phyloP scores from a whole-genome alignment of 2,888 invertebrate genomes.

The Oscheius sp. region DNA sequence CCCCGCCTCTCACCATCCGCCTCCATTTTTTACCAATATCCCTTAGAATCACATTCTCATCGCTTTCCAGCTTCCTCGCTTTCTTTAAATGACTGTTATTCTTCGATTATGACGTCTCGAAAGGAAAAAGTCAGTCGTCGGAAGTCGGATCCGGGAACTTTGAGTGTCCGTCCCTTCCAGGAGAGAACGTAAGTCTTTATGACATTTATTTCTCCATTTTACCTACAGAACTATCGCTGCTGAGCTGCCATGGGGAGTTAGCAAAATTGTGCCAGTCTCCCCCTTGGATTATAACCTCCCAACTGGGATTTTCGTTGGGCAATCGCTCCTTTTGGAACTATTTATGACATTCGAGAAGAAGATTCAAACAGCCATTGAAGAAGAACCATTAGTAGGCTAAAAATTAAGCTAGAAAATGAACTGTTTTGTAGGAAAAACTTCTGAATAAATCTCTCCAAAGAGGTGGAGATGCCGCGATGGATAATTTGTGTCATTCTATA shows the following conservation, averaged over 20 bases:
- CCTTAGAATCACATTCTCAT: no score
- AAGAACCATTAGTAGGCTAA: constrained; percentile 82
- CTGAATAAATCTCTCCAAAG: constrained; percentile 91
- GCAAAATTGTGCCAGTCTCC: constrained; percentile 57
- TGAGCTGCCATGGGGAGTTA: constrained; percentile 65
- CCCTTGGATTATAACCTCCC: constrained; percentile 54
- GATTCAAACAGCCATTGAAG: constrained; percentile 91
- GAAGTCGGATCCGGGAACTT: constrained; percentile 55
- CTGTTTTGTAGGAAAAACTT: constrained; percentile 86
- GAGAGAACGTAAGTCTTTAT: constrained; percentile 51
- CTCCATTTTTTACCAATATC: no score
- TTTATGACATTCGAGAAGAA: constrained; percentile 92
- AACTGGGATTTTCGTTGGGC: constrained; percentile 90
- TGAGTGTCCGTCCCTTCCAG: constrained; percentile 39
- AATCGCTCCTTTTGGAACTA: constrained; percentile 92
- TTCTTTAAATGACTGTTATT: not conserved
- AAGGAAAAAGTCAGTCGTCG: constrained; percentile 48
- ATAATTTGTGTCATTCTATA: constrained; percentile 73
- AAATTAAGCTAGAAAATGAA: not conserved
- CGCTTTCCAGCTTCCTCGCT: no score
- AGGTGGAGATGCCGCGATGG: constrained; percentile 93
- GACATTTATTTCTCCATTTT: constrained; percentile 24
- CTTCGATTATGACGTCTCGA: constrained; percentile 31
- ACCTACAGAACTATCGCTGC: constrained; percentile 54
- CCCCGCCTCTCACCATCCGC: no score